phyloP scores from a whole-genome alignment of 2,113 vertebrate genomes.

The Planiliza haematocheilus region DNA sequence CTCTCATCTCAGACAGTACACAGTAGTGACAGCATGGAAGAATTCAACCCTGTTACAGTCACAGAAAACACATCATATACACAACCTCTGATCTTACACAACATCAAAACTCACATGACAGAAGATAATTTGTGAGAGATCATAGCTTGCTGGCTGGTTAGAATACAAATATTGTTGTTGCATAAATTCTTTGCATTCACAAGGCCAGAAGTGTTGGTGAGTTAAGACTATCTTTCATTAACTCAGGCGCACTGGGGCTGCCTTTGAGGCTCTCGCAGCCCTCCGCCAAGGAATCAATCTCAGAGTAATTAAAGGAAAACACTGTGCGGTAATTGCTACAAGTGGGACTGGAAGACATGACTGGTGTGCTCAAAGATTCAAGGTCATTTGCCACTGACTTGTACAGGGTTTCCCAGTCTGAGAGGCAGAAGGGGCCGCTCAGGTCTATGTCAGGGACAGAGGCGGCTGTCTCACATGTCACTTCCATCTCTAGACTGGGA shows the following conservation, averaged over 20 bases:
- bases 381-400: conserved; percentile 87
- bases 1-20: conserved; percentile 80
- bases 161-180: conserved; percentile 57
- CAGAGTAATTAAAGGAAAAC: conserved; percentile 92
- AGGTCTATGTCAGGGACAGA: conserved; percentile 96
- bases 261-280: conserved; percentile 87
- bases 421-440: conserved; percentile 88
- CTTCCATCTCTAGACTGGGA: conserved; percentile 82
- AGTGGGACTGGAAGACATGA: conserved; percentile 91
- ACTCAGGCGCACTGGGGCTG: conserved; percentile 88
- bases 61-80: conserved; percentile 68
- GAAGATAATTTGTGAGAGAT: conserved; percentile 60
- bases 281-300: conserved; percentile 89
- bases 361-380: conserved; percentile 90
- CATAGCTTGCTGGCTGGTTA: conserved; percentile 69
- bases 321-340: conserved; percentile 89
- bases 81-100: conserved; percentile 64
- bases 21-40: conserved; percentile 87
- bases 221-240: conserved; percentile 91
- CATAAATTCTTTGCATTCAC: conserved; percentile 75
- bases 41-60: conserved; percentile 77
- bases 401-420: conserved; percentile 96
- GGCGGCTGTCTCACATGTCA: conserved; percentile 84
- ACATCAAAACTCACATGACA: conserved; percentile 69
- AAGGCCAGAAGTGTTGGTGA: conserved; percentile 90